Evolutionary conservation across 2,797 vertebrate species (phyloP), one percentile per base, ranked within the genome.

Genomic region (Pampus argenteus): DNA sequence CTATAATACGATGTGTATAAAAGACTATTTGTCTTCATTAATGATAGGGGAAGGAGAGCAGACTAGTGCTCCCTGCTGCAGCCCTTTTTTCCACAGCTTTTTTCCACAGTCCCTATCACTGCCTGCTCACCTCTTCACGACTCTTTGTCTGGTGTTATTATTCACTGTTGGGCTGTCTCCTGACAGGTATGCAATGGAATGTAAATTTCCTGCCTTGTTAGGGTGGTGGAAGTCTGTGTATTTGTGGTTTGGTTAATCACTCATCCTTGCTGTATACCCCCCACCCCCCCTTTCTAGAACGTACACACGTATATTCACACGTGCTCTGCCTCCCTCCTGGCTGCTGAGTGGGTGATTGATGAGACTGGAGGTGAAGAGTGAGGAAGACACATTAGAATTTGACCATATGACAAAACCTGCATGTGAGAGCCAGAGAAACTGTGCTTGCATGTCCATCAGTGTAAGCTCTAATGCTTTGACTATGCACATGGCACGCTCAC

Each of bases 191-290:
- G 88, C 89, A 82, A 73, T 89, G 81, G 87, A 87, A 93, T 92
- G 88, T 88, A 93, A 93, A 92, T 93, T 74, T 71, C 69, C 74
- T 83, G 81, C 86, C 90, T 92, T 93, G 90, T 93, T 91, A 90
- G 85, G 77, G 73, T 84, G 85, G 83, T 87, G 74, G 71, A 78
- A 76, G 85, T 83, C 78, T 91, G 85, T 91, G 91, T 90, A 90
- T 83, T 88, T 81, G 87, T 25, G 65, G 83, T 90, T 88, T 81
- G 82, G 78, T 92, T 93, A 92, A 94, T 94, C 90, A 89, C 80
- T 92, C 90, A 91, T 87, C 69, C 75, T 71, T 15, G 25, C 44
- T 61, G 54, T 23, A n/a, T 2, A 62, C 59, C 66, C 31, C 44
- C 54, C 10, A 40, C 31, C 49, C 5, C 50, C 47, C 22, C 34